These are phyloP conservation scores for Orthosia incerta DNA, from an alignment of 2,888 invertebrate species.

Conservation along the genomic window DNA sequence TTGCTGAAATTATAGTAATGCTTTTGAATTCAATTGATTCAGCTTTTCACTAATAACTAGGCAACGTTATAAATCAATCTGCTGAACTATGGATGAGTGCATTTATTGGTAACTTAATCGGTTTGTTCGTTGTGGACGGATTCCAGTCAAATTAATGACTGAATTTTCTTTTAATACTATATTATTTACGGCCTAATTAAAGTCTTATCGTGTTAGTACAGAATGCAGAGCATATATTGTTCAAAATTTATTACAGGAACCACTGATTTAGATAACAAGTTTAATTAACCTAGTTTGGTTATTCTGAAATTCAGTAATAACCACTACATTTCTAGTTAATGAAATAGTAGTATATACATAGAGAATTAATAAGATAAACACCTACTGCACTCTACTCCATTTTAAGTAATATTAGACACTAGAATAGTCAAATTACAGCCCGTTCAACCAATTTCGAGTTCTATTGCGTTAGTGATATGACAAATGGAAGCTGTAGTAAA, in stretches of 20 bases:
- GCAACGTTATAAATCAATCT: background rate
- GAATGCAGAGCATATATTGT: background rate
- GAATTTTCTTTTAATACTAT: background rate
- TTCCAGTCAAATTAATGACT: background rate
- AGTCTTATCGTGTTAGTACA: background rate
- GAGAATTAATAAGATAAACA: background rate
- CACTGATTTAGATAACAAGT: slow-evolving; percentile 11
- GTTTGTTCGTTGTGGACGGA: background rate
- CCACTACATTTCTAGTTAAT: background rate
- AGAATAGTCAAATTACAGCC: too few species aligned
- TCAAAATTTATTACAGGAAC: background rate
- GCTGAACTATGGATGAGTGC: background rate
- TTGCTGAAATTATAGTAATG: background rate
- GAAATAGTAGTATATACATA: background rate
- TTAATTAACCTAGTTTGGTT: slow-evolving; percentile 3
- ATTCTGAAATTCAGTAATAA: slow-evolving; percentile 3
- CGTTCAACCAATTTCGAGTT: too few species aligned
- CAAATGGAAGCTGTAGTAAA: too few species aligned
- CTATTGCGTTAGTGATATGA: too few species aligned
- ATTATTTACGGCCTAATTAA: background rate
- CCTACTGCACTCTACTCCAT: background rate
- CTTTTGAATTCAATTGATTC: background rate
- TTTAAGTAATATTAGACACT: too few species aligned
- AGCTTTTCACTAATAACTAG: background rate
- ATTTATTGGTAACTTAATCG: background rate